These are phyloP conservation scores for Disparrhopalites patrizii DNA, from an alignment of 2,888 invertebrate genomes.

Conservation along the genomic window DNA sequence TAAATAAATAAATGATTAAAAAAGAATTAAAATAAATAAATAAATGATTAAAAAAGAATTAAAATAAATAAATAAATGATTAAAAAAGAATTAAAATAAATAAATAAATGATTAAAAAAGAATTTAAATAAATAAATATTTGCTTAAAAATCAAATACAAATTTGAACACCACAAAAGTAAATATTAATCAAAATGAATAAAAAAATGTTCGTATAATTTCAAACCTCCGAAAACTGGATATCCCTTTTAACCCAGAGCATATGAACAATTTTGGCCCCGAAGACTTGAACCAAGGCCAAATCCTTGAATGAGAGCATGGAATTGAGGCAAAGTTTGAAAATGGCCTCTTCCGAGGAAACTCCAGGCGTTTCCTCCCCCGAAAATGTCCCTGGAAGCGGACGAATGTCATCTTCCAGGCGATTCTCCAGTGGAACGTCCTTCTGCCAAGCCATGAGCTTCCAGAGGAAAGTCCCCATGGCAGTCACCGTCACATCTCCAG, in stretches of 20 bases:
- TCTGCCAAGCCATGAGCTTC: background rate
- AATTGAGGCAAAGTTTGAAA: background rate
- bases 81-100: background rate
- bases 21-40: background rate
- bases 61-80: background rate
- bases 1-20: background rate
- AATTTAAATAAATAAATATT: background rate
- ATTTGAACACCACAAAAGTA: too few relatives aligned
- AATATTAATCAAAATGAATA: too few relatives aligned
- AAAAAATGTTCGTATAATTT: too few relatives aligned
- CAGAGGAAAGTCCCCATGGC: background rate
- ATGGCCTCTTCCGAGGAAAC: background rate
- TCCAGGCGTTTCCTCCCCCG: background rate
- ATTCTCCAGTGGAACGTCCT: background rate
- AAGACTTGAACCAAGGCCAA: background rate
- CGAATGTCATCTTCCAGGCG: too few relatives aligned
- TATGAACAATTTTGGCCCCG: background rate
- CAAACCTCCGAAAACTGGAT: background rate
- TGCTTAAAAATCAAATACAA: too few relatives aligned
- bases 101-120: background rate
- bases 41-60: background rate
- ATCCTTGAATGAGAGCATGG: background rate
- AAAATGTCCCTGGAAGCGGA: too few relatives aligned
- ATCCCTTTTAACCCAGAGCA: background rate
- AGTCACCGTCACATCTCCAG: background rate